Conservation (phyloP, 2,113 vertebrate species). For the Ascaphus truei region DNA sequence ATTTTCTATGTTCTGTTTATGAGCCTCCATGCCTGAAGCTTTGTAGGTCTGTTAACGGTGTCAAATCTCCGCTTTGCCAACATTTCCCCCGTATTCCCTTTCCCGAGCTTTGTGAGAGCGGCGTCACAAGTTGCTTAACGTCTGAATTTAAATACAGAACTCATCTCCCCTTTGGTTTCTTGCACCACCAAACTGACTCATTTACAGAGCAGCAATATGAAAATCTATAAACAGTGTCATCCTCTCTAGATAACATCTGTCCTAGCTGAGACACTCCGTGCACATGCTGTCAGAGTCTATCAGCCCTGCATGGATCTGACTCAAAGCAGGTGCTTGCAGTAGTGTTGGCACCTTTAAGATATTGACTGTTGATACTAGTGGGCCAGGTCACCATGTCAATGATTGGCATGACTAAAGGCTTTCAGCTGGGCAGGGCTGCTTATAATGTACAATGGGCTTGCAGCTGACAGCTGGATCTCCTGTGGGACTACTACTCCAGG, state of each 20-base stretch:
- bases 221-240: background rate
- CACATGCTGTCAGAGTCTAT: background rate
- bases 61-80: background rate
- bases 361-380: background rate
- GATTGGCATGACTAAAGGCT: background rate
- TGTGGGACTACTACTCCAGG: no score
- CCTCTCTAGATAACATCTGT: background rate
- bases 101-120: background rate
- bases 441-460: no score
- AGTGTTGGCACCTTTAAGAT: background rate
- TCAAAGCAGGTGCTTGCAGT: background rate
- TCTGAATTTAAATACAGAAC: background rate
- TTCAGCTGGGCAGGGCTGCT: background rate
- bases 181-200: background rate
- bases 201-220: background rate
- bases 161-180: background rate
- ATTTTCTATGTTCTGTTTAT: no score
- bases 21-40: background rate
- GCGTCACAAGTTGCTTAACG: background rate
- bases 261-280: background rate
- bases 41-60: background rate
- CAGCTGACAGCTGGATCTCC: no score
- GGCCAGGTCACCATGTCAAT: background rate
- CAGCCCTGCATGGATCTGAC: background rate
- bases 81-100: background rate